Percentiles rank a stretch among this genome's conserved stretches.
phyloP scores from a whole-genome alignment of 2,797 vertebrate species.

The Ispidina lecontei region DNA sequence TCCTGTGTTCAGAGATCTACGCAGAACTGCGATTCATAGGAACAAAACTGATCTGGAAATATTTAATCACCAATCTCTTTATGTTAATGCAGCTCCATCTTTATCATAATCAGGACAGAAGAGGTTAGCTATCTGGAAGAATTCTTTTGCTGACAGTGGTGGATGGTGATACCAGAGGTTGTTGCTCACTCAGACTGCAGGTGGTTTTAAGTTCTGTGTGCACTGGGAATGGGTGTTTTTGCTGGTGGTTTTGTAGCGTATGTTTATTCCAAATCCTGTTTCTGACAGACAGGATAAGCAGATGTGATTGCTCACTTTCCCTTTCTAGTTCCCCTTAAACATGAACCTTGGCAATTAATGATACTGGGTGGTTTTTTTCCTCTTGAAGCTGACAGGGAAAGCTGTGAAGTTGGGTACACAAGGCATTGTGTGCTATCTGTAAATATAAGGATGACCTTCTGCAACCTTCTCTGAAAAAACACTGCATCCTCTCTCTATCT shows the following conservation, averaged over 20 bases:
- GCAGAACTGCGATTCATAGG: too few species aligned
- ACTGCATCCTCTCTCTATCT: constrained; percentile 40
- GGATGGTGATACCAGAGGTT: not conserved
- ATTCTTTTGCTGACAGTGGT: not conserved
- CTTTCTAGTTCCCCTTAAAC: constrained; percentile 13
- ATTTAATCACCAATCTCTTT: too few species aligned
- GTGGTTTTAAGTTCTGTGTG: not conserved
- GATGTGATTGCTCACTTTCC: not conserved
- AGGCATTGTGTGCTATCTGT: constrained; percentile 45
- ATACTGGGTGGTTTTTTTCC: not conserved
- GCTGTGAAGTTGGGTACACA: constrained; percentile 37
- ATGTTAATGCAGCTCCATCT: too few species aligned
- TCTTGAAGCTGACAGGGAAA: constrained; percentile 21
- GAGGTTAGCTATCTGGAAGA: not conserved
- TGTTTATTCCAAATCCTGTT: constrained; percentile 5
- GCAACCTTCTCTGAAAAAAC: constrained; percentile 55
- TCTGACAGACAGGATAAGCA: constrained; percentile 37
- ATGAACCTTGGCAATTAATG: constrained; percentile 36
- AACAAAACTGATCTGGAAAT: too few species aligned
- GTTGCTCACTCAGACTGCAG: not conserved
- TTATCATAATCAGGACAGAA: not conserved
- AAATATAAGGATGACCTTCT: constrained; percentile 55
- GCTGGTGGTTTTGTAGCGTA: not conserved
- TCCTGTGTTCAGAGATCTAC: too few species aligned
- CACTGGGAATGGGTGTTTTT: not conserved